Base-by-base conservation (phyloP, 2,113 vertebrate species). In the Hippocampus abdominalis region DNA sequence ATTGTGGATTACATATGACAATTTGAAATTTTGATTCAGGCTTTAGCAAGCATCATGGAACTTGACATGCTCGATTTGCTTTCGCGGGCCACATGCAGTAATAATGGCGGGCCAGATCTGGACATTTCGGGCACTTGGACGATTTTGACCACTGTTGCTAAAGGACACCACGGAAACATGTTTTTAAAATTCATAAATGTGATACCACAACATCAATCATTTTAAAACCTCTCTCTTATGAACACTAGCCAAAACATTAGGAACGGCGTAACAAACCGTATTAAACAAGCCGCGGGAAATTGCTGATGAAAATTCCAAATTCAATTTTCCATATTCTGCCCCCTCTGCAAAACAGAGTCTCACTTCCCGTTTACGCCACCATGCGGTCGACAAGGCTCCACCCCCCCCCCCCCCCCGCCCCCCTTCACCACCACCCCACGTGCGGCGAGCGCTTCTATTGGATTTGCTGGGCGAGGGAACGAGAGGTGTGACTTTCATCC, bases 331-430 rank as follows among this genome's bases (percentile, higher is more conserved):
- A 57, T 57, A 25, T 12, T 13, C 25, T 27, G 3, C 5, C 23
- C 23, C 54, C 23, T 7, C 4, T 48, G 73, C 12, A 44, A 13
- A 67, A 72, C 68, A 75, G 64, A 82, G 70, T 60, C 56, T 36
- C 78, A 64, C 62, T 71, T 81, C 68, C 66, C 72, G 75, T 82
- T 79, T 53, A 48, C 4, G 11, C 10, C 11, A 56, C 10, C n/a
- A 56, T 10, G 25, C n/a, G 12, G 53, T 56, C 15, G 66, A 79
- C 62, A 49, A 73, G 69, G 71, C 73, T 66, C 27, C 2, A 2
- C 2, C 10, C 12, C 12, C 12, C 13, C 13, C 4, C 2, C 1
- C 15, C 84, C 71, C 4, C 2, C 1, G 72, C 53, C 61, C 65
- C 75, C 10, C n/a, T n/a, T n/a, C n/a, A n/a, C n/a, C n/a, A n/a